These are phyloP conservation scores for Acanthornis magna DNA, from an alignment of 2,797 vertebrate species.

Conservation along the genomic window DNA sequence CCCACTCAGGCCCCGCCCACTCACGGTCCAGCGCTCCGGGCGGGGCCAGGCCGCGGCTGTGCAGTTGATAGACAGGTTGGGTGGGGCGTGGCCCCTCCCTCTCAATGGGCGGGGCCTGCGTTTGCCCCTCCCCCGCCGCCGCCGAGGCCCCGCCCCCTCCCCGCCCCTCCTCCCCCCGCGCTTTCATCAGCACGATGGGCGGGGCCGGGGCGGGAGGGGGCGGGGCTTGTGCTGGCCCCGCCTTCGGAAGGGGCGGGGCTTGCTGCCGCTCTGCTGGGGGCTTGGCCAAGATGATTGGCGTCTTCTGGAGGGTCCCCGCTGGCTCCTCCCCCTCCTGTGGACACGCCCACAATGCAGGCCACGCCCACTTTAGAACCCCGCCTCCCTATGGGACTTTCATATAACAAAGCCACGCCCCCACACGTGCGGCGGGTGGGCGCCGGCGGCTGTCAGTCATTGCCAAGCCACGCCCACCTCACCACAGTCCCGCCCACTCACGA, in stretches of 20 bases:
- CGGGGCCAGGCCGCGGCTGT: background rate
- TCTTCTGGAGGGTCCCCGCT: background rate
- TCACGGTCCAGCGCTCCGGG: background rate
- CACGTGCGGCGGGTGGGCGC: too few relatives aligned
- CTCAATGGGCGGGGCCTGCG: background rate
- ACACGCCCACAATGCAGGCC: background rate
- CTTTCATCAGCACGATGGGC: background rate
- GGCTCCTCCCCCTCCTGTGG: background rate
- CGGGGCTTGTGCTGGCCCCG: background rate
- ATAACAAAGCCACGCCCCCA: too few relatives aligned
- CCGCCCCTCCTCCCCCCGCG: background rate
- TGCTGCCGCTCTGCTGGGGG: background rate
- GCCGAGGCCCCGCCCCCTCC: background rate
- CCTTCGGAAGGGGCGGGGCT: background rate
- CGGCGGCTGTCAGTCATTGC: background rate
- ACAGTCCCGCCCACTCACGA: too few relatives aligned
- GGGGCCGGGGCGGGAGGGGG: background rate
- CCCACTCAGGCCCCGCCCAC: background rate
- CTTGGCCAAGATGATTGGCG: background rate
- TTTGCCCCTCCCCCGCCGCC: accelerated
- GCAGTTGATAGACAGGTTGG: background rate
- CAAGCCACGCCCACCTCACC: background rate
- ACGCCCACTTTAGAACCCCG: background rate
- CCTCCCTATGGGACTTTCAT: too few relatives aligned
- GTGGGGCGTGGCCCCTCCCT: background rate